Conservation (phyloP, 2,797 vertebrate species). For the Australoheros facetus region DNA sequence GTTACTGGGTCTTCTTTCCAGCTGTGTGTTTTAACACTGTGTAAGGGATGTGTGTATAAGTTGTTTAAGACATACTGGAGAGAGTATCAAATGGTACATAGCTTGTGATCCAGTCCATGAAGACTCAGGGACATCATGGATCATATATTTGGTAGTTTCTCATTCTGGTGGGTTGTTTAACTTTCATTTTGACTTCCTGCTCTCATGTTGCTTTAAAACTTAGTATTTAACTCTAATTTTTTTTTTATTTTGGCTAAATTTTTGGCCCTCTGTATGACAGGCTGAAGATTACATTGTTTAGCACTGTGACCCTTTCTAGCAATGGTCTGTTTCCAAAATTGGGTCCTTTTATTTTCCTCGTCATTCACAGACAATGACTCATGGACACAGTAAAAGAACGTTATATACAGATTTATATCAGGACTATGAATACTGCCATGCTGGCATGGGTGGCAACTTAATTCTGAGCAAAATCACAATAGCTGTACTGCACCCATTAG, state of each 20-base stretch:
- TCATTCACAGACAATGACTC: conserved; percentile 32
- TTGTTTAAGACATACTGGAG: neutral
- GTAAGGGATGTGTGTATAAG: neutral
- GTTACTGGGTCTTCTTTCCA: neutral
- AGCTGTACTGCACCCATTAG: neutral
- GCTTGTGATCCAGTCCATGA: neutral
- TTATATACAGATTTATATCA: conserved; percentile 18
- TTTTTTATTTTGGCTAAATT: neutral
- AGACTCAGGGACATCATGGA: neutral
- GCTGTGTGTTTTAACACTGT: neutral
- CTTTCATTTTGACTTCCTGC: neutral
- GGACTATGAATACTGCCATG: neutral
- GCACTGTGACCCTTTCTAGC: neutral
- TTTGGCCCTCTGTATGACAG: neutral
- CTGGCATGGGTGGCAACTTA: neutral
- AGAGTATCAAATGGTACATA: neutral
- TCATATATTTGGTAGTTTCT: neutral
- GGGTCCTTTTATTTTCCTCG: conserved; percentile 10
- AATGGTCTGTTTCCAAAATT: conserved; percentile 36
- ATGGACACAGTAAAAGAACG: conserved; percentile 15
- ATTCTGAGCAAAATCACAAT: neutral
- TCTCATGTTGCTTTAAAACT: neutral
- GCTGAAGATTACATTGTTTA: conserved; percentile 19
- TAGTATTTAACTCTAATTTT: neutral
- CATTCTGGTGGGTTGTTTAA: neutral